Evolutionary conservation across 2,797 vertebrate species (phyloP), one percentile per base, ranked within the genome.

Genomic region (Siniperca scherzeri): DNA sequence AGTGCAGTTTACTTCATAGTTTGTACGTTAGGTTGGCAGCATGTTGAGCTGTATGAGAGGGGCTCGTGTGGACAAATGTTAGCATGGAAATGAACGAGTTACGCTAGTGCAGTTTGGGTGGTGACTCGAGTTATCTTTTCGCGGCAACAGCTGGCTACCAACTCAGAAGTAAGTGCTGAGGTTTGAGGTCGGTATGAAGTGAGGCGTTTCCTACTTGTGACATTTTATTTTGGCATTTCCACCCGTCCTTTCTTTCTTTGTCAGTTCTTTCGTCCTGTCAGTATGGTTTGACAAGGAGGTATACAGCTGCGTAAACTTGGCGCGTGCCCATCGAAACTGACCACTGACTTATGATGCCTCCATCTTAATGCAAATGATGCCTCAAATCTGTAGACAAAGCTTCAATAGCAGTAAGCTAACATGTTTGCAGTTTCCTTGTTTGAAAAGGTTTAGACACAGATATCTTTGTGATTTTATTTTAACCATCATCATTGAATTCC

Each of bases 141-240:
- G 40, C 83, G 44, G 87, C 92, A 94, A 93, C 92, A 94, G 92
- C 93, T 94, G 91, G 82, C 78, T 77, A 78, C 66, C 66, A 87
- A 81, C 90, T 91, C 66, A 38, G 52, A 85, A 87, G 78, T 87
- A 77, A 91, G 78, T 78, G 72, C 76, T 57, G 59, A n/a, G 27
- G 72, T 62, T 68, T n/a, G 38, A 55, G 40, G 61, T 21, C n/a
- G 60, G 46, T 50, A 10, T 48, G 66, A 74, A 70, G 69, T 55
- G 65, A 82, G 60, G 40, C 65, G 56, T 77, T 57, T 61, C 38
- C 68, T 50, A 14, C 52, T 75, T 61, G 27, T 68, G 14, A 5
- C 3, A 12, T 50, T 78, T 59, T 7, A 1, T 52, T 33, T 53
- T 14, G 7, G 7, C n/a, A 50, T 48, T 80, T 38, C 0, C 11